Evolutionary conservation across 2,888 invertebrate genomes (phyloP).

Genomic region (Matsumyia berberina): DNA sequence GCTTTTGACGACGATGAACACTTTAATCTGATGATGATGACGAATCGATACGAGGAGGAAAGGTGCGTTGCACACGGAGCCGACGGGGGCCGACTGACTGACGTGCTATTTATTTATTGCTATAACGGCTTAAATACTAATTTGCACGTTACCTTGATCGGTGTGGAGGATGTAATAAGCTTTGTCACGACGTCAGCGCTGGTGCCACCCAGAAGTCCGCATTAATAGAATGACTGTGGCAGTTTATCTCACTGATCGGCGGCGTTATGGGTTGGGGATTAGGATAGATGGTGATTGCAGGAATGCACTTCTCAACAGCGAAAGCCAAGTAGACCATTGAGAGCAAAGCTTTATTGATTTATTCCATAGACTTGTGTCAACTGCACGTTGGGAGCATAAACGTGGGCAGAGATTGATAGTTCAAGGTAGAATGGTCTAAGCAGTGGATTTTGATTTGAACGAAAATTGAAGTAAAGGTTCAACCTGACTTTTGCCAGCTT

Average conservation of each 20-base stretch:
- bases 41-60: conserved; percentile 35
- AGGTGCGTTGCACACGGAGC: conserved; percentile 29
- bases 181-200: conserved; percentile 49
- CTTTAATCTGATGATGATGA: conserved; percentile 52
- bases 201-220: conserved; percentile 44
- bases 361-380: neutral
- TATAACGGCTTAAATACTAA: conserved; percentile 57
- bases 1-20: conserved; percentile 33
- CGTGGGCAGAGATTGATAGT: neutral
- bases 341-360: conserved; percentile 29
- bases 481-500: no score
- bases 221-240: conserved; percentile 17
- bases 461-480: no score
- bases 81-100: conserved; percentile 25
- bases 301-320: conserved; percentile 4
- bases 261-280: neutral
- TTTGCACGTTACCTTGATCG: conserved; percentile 62
- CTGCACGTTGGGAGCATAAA: neutral
- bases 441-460: no score
- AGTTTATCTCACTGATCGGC: neutral
- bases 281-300: no score
- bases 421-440: no score
- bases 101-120: conserved; percentile 59
- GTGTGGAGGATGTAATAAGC: conserved; percentile 56
- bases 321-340: conserved; percentile 5